Evolutionary conservation across 2,888 invertebrate genomes (phyloP), one percentile per base, ranked within the genome.

Genomic region (Axea sp.): DNA sequence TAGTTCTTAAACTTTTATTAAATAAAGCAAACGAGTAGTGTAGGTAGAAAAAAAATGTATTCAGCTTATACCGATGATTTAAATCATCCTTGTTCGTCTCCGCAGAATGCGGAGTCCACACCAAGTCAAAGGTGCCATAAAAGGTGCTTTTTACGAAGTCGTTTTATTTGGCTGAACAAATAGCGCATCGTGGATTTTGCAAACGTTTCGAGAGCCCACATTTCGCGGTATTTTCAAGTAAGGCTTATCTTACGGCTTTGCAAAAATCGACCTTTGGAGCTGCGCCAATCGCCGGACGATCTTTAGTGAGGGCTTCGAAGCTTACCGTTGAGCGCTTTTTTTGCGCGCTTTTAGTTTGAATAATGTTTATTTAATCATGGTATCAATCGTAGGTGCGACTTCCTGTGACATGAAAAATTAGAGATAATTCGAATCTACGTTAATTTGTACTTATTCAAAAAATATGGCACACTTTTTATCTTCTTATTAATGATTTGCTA

Each of bases 211-310:
- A 65, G 75, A 71, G 57, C 75, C 75, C 75, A 71, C 71, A 75
- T 75, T 74, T 75, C 65, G 75, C 65, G 71, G 65, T 64, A 64
- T 68, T 73, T 73, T 73, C 65, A 31, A 31, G 73, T 53, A 64
- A 69, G 69, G 65, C 57, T 71, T 75, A 75, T 75, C 75, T 75
- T 65, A 71, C 65, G 47, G 71, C 65, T 62, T 73, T 71, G 39
- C 65, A 67, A 75, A 75, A 75, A 75, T 71, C 71, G 75, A 71
- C 75, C 75, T 67, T 67, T 75, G 75, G 71, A 75, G 60, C 39
- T 15, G 37, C 60, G 75, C 71, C 75, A 71, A 71, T 71, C 65
- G 59, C 69, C 65, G 45, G 60, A 71, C 67, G 60, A 74, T 75
- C 71, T 75, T 75, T 73, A 62, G 67, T 62, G 68, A 55, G 62